These are phyloP conservation scores for Rhinolophus sinicus DNA, from an alignment of 2,113 vertebrate genomes.

Conservation along the genomic window DNA sequence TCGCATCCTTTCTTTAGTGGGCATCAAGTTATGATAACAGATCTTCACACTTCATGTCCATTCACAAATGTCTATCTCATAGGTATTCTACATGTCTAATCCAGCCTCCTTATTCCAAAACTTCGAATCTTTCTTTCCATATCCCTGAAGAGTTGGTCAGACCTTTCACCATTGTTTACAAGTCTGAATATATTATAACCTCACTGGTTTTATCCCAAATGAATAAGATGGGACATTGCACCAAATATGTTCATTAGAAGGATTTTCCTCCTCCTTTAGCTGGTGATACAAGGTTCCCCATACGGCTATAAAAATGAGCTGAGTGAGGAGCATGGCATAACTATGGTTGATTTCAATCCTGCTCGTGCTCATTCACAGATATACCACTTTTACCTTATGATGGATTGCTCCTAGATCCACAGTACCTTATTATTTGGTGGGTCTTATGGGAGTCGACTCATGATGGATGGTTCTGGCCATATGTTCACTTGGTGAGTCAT, in stretches of 20 bases:
- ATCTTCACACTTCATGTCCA: not conserved
- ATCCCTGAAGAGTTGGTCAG: not conserved
- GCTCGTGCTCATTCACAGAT: not conserved
- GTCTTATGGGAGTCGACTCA: not conserved
- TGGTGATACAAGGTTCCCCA: not conserved
- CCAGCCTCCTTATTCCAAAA: not conserved
- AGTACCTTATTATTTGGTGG: not conserved
- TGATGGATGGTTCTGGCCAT: not conserved
- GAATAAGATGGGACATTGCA: not conserved
- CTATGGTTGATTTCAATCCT: not conserved
- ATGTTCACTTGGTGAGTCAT: constrained; percentile 2
- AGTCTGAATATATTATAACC: not conserved
- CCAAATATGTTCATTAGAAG: not conserved
- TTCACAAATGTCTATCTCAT: not conserved
- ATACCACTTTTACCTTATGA: not conserved
- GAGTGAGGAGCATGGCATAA: not conserved
- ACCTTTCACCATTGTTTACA: not conserved
- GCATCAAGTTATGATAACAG: not conserved
- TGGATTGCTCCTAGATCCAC: not conserved
- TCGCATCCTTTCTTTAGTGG: not conserved
- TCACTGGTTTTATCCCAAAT: not conserved
- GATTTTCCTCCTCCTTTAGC: not conserved
- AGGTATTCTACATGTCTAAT: not conserved
- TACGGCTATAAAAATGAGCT: not conserved
- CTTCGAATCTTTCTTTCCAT: not conserved